Percentiles rank a stretch among this genome's conserved stretches.
Evolutionary conservation across 2,888 invertebrate species (phyloP).

Genomic region (Macrophya alboannulata): DNA sequence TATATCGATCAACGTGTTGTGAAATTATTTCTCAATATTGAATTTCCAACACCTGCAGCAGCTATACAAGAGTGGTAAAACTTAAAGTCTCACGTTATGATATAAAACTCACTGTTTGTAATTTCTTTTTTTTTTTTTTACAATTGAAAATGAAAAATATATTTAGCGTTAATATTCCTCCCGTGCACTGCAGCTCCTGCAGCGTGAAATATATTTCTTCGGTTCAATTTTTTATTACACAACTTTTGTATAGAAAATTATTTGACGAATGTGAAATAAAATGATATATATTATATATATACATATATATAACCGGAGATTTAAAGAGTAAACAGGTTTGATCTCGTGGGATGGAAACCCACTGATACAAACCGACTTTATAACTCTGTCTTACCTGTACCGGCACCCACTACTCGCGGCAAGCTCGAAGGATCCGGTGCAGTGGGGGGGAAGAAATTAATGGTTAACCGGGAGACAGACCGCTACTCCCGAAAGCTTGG

Average conservation of each 20-base stretch:
- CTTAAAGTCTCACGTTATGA: neutral
- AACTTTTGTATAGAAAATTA: neutral
- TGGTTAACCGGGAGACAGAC: constrained; percentile 10
- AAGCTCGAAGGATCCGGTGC: constrained; percentile 1
- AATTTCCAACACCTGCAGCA: neutral
- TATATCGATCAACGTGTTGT: constrained; percentile 27
- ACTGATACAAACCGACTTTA: constrained; percentile 50
- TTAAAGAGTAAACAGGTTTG: constrained; percentile 1
- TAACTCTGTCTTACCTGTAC: constrained; percentile 44
- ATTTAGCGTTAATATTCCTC: neutral
- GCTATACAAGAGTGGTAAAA: neutral
- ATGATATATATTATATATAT: too few species aligned
- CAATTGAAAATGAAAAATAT: neutral
- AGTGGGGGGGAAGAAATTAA: constrained; percentile 35
- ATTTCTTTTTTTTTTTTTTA: neutral
- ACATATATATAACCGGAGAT: neutral
- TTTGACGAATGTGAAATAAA: neutral
- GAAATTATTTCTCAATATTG: constrained; percentile 48
- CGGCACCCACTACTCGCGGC: constrained; percentile 53
- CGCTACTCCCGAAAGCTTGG: neutral
- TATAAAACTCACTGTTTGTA: neutral
- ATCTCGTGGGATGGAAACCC: constrained; percentile 48
- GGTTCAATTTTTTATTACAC: neutral
- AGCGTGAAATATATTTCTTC: neutral
- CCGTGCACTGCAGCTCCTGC: neutral